Evolutionary conservation across 2,797 vertebrate genomes (phyloP).

Genomic region (Enteromius paludinosus): DNA sequence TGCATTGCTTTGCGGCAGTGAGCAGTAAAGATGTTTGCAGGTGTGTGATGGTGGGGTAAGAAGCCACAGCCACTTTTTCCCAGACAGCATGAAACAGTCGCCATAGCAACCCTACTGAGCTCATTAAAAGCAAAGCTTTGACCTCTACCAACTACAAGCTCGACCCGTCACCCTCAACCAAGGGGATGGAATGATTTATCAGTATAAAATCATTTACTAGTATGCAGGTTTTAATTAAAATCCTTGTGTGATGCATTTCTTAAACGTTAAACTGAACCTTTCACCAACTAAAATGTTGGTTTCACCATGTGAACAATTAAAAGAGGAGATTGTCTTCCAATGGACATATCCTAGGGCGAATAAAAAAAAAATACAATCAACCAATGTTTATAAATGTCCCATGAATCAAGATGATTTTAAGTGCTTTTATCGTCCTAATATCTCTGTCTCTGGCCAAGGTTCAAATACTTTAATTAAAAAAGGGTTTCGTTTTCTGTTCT

Average conservation of each 20-base stretch:
- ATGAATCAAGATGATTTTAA: background rate
- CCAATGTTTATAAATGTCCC: background rate
- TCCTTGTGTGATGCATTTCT: background rate
- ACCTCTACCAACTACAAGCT: constrained; percentile 33
- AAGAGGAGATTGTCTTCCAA: constrained; percentile 6
- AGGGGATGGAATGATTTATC: background rate
- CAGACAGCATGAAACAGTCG: constrained; percentile 44
- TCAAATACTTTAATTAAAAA: background rate
- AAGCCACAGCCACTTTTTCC: constrained; percentile 3
- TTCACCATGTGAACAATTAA: background rate
- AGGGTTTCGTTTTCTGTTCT: background rate
- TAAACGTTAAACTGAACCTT: background rate
- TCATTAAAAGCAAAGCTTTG: constrained; percentile 53
- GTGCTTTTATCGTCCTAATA: background rate
- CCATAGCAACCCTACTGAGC: constrained; percentile 60
- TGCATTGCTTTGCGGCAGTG: background rate
- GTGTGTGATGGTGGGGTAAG: constrained; percentile 20
- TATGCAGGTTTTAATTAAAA: background rate
- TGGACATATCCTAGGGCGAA: background rate
- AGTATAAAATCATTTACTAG: background rate
- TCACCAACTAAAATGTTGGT: background rate
- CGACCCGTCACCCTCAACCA: background rate
- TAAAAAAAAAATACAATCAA: background rate
- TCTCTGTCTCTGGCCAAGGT: background rate
- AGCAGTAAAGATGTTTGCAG: constrained; percentile 27